Evolutionary conservation across 2,888 invertebrate species (phyloP).

Genomic region (Octodonta nipae): DNA sequence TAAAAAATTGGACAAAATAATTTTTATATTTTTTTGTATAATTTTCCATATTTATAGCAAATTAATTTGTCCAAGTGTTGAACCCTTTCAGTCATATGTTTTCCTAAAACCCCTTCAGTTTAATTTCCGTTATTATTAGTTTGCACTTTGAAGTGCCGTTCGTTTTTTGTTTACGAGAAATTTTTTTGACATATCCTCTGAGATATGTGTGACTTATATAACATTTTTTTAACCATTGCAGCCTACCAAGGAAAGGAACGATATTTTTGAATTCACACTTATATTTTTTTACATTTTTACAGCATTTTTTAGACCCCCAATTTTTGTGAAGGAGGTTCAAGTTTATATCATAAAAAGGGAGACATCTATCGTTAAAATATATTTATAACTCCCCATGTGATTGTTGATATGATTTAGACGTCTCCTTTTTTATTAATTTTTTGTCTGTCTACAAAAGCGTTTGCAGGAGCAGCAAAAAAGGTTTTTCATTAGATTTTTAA

Average conservation of each 20-base stretch:
- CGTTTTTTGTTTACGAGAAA: conserved; percentile 9
- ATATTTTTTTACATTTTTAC: conserved; percentile 23
- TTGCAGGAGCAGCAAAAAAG: conserved; percentile 37
- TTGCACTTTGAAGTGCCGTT: conserved; percentile 3
- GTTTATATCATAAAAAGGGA: too few relatives aligned
- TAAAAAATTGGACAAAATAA: too few relatives aligned
- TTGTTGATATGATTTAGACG: too few relatives aligned
- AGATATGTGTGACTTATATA: conserved; percentile 34
- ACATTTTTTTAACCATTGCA: conserved; percentile 36
- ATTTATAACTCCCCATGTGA: too few relatives aligned
- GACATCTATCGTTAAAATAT: too few relatives aligned
- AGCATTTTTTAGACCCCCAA: conserved; percentile 22
- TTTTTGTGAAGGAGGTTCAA: conserved; percentile 15
- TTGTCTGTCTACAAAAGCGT: conserved; percentile 40
- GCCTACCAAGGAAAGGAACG: conserved; percentile 33
- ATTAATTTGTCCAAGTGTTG: too few relatives aligned
- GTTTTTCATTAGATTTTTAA: conserved; percentile 28
- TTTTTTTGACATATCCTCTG: conserved; percentile 36
- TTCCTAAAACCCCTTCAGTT: conserved; percentile 2
- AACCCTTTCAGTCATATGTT: too few relatives aligned
- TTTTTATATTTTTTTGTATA: too few relatives aligned
- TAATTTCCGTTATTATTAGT: conserved; percentile 6
- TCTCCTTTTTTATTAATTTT: conserved; percentile 18
- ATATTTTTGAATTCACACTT: conserved; percentile 26
- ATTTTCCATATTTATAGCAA: too few relatives aligned